Evolutionary conservation across 2,797 vertebrate genomes (phyloP).

Genomic region (Lacerta bilineata): DNA sequence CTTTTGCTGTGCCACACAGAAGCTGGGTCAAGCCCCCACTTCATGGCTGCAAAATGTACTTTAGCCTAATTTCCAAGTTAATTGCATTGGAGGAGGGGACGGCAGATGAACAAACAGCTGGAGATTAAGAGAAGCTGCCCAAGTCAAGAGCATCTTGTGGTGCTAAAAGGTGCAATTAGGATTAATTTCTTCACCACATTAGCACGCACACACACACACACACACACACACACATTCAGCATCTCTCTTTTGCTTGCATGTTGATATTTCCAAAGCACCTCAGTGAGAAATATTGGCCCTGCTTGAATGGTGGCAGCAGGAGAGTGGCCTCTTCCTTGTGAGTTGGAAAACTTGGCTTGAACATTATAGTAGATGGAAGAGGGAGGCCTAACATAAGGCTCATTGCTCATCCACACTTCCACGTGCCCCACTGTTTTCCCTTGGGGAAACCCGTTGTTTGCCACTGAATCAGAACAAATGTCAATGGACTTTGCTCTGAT

Average conservation of each 20-base stretch:
- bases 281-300: background rate
- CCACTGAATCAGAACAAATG: too few relatives aligned
- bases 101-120: constrained; percentile 19
- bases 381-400: too few relatives aligned
- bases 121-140: constrained; percentile 2
- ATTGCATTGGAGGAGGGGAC: background rate
- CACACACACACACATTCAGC: too few relatives aligned
- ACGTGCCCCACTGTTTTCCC: too few relatives aligned
- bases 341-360: background rate
- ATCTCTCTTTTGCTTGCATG: background rate
- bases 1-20: too few relatives aligned
- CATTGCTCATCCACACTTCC: too few relatives aligned
- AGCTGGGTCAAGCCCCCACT: background rate
- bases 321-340: background rate
- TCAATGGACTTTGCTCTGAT: too few relatives aligned
- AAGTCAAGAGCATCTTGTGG: constrained; percentile 4
- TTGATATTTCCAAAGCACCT: background rate
- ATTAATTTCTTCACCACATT: constrained; percentile 6
- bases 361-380: background rate
- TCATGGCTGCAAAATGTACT: background rate
- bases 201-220: background rate
- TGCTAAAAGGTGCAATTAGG: constrained; percentile 14
- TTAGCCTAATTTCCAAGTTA: constrained; percentile 13
- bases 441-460: too few relatives aligned
- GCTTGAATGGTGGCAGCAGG: background rate